Percentiles rank a stretch among this genome's conserved stretches.
These are phyloP conservation scores for Oncorhynchus kisutch DNA, from an alignment of 2,113 vertebrate genomes.

Conservation along the genomic window DNA sequence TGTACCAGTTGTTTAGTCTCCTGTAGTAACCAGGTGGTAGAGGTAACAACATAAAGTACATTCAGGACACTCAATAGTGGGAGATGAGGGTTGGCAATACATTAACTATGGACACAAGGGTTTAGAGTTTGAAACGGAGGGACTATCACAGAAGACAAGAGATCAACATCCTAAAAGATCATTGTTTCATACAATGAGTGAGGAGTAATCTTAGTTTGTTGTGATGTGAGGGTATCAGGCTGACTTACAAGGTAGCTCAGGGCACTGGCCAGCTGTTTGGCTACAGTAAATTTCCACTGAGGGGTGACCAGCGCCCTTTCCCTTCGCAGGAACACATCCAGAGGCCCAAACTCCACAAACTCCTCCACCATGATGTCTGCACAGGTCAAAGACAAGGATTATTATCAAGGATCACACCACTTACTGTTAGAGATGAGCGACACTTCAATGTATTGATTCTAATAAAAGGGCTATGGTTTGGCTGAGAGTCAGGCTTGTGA, in stretches of 20 bases:
- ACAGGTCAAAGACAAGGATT: not conserved
- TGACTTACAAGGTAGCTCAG: slow-evolving; percentile 87
- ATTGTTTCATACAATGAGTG: not conserved
- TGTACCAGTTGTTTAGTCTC: slow-evolving; percentile 87
- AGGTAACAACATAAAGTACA: not conserved
- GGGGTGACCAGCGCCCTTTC: slow-evolving; percentile 74
- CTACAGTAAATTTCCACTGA: slow-evolving; percentile 88
- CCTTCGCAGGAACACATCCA: slow-evolving; percentile 86
- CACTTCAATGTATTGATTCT: not conserved
- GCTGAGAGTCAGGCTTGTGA: slow-evolving; percentile 8
- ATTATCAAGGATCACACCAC: not conserved
- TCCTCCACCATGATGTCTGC: slow-evolving; percentile 94
- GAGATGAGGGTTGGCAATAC: not conserved
- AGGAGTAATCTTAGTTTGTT: not conserved
- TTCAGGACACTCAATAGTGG: not conserved
- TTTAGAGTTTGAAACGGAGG: not conserved
- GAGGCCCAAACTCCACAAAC: slow-evolving; percentile 86
- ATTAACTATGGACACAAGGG: no score
- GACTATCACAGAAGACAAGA: not conserved
- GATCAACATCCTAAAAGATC: not conserved
- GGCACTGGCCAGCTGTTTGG: slow-evolving; percentile 89
- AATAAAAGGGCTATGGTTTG: not conserved
- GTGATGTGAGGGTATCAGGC: not conserved
- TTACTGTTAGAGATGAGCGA: not conserved
- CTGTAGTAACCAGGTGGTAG: slow-evolving; percentile 73